phyloP scores from a whole-genome alignment of 2,797 vertebrate genomes.

The Eupleurogrammus muticus region DNA sequence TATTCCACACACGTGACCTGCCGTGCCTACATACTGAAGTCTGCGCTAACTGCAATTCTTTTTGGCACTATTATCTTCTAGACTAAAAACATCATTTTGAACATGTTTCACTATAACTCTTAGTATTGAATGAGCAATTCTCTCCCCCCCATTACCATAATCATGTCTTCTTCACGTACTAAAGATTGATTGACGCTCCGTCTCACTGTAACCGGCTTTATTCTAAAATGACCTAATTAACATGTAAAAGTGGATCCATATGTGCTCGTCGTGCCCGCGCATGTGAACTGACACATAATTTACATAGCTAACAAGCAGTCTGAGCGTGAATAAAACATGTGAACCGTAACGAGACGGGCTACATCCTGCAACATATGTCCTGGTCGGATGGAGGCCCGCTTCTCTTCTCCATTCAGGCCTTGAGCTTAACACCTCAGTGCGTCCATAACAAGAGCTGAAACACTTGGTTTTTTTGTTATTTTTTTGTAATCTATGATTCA shows the following conservation, averaged over 20 bases:
- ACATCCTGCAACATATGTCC: constrained; percentile 74
- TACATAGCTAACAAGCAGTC: constrained; percentile 73
- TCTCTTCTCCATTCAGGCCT: constrained; percentile 27
- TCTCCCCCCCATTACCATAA: constrained; percentile 4
- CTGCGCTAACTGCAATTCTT: constrained; percentile 5
- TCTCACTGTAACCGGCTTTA: constrained; percentile 19
- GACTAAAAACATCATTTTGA: constrained; percentile 10
- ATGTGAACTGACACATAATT: constrained; percentile 80
- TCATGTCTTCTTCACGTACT: not conserved
- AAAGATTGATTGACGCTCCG: not conserved
- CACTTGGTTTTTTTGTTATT: constrained; percentile 23
- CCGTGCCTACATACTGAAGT: constrained; percentile 8
- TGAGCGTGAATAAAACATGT: constrained; percentile 72
- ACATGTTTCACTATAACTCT: not conserved
- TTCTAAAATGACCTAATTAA: constrained; percentile 75
- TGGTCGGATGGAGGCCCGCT: constrained; percentile 25
- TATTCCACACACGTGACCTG: constrained; percentile 53
- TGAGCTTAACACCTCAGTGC: constrained; percentile 27
- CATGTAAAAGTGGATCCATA: constrained; percentile 75
- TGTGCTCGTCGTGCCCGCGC: constrained; percentile 62
- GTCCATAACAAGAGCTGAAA: constrained; percentile 28
- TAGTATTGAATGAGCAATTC: not conserved
- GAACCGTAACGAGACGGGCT: constrained; percentile 66
- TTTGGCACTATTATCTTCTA: not conserved
- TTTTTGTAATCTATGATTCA: constrained; percentile 17